phyloP scores from a whole-genome alignment of 2,113 vertebrate species.

The Seriola rivoliana region DNA sequence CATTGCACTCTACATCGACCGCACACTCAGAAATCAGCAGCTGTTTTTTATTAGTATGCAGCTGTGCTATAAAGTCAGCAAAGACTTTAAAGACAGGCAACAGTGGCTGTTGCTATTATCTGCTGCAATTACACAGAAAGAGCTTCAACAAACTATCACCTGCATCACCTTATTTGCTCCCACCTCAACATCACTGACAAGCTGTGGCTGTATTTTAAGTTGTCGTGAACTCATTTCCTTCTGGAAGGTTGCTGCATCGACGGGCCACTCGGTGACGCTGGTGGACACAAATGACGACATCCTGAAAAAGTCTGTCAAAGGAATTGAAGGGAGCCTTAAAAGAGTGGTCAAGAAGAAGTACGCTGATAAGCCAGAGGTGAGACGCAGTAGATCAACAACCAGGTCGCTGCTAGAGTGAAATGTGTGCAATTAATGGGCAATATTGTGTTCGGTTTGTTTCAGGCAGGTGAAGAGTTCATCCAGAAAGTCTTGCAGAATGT shows the following conservation, averaged over 20 bases:
- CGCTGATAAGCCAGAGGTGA: slow-evolving; percentile 93
- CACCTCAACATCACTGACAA: neutral
- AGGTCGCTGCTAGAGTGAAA: neutral
- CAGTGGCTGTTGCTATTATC: no score
- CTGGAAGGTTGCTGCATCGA: slow-evolving; percentile 90
- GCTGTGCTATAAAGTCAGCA: no score
- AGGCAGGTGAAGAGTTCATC: slow-evolving; percentile 91
- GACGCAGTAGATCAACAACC: neutral
- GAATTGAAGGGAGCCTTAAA: slow-evolving; percentile 92
- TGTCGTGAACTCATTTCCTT: neutral
- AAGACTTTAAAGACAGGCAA: neutral
- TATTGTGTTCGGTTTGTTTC: slow-evolving; percentile 28
- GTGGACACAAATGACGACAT: slow-evolving; percentile 95
- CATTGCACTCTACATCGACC: no score
- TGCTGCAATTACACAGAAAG: neutral
- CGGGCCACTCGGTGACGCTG: slow-evolving; percentile 93
- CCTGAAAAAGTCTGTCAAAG: slow-evolving; percentile 90
- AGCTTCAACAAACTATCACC: neutral
- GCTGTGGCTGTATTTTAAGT: neutral
- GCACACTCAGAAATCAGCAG: neutral
- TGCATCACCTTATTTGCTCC: no score
- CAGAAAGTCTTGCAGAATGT: slow-evolving; percentile 90
- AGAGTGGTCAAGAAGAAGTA: slow-evolving; percentile 96
- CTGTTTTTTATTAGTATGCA: no score
- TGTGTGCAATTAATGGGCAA: neutral